phyloP scores from a whole-genome alignment of 1,140 invertebrate genomes.

The Zaprionus ornatus region DNA sequence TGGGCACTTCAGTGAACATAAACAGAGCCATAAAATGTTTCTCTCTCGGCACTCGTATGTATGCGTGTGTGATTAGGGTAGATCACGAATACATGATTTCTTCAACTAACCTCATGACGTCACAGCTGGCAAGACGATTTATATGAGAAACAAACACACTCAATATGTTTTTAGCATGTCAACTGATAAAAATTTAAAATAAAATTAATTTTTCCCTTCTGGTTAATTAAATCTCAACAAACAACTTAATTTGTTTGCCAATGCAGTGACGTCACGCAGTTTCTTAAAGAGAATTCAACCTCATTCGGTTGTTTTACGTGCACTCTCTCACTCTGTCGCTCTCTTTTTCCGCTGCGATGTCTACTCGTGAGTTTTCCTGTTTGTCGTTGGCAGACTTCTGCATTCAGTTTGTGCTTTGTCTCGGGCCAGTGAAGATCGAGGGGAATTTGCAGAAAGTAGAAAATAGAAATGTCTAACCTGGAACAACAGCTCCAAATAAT shows the following conservation, averaged over 20 bases:
- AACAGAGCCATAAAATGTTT: neutral
- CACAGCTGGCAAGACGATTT: neutral
- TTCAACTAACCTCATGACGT: neutral
- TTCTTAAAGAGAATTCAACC: neutral
- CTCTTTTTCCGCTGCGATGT: neutral
- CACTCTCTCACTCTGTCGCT: neutral
- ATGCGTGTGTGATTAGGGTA: neutral
- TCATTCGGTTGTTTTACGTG: neutral
- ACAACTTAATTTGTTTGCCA: neutral
- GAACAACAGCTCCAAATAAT: conserved; percentile 1
- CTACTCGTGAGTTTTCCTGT: neutral
- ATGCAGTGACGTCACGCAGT: neutral
- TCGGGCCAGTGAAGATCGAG: neutral
- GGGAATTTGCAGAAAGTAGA: too few relatives aligned
- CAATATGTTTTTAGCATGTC: neutral
- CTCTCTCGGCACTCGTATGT: neutral
- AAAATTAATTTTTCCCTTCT: neutral
- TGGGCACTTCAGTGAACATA: neutral
- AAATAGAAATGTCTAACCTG: conserved; percentile 5
- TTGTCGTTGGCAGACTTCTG: neutral
- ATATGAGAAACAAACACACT: neutral
- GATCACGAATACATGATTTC: neutral
- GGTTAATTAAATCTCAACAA: neutral
- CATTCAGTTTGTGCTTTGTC: neutral
- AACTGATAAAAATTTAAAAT: neutral